Conservation (phyloP, 1,140 invertebrate genomes). For the Bombus vancouverensis region DNA sequence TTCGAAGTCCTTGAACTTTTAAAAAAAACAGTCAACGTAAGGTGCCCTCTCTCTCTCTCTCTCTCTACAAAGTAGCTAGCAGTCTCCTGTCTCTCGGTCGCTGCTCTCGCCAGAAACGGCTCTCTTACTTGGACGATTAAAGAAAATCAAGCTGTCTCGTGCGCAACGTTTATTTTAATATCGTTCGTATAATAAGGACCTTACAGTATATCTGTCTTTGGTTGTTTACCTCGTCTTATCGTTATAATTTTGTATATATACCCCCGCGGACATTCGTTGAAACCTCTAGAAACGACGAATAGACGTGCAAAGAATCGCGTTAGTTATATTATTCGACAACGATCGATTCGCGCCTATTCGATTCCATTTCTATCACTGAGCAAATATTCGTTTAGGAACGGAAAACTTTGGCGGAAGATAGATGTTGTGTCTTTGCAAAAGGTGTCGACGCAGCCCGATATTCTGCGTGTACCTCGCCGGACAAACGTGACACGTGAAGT, state of each 20-base stretch:
- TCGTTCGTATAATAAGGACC: neutral
- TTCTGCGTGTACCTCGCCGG: constrained; percentile 70
- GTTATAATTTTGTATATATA: neutral
- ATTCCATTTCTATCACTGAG: neutral
- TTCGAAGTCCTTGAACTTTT: too few relatives aligned
- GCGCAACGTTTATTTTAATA: constrained; percentile 12
- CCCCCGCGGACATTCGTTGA: neutral
- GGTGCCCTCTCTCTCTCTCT: neutral
- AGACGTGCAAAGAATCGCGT: neutral
- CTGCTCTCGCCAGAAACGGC: neutral
- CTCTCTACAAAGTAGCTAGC: neutral
- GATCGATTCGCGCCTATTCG: too few relatives aligned
- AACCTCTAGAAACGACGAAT: neutral
- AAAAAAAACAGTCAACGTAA: neutral
- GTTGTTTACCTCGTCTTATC: neutral
- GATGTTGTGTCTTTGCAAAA: constrained; percentile 67
- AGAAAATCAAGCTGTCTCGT: neutral
- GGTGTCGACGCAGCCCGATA: constrained; percentile 66
- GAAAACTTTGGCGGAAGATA: constrained; percentile 69
- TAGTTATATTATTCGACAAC: neutral
- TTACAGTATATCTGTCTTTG: neutral
- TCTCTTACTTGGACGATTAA: neutral
- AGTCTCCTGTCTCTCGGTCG: neutral
- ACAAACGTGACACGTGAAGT: constrained; percentile 71
- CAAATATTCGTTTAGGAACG: constrained; percentile 58